phyloP scores from a whole-genome alignment of 2,113 vertebrate species.

The Phasianus colchicus region DNA sequence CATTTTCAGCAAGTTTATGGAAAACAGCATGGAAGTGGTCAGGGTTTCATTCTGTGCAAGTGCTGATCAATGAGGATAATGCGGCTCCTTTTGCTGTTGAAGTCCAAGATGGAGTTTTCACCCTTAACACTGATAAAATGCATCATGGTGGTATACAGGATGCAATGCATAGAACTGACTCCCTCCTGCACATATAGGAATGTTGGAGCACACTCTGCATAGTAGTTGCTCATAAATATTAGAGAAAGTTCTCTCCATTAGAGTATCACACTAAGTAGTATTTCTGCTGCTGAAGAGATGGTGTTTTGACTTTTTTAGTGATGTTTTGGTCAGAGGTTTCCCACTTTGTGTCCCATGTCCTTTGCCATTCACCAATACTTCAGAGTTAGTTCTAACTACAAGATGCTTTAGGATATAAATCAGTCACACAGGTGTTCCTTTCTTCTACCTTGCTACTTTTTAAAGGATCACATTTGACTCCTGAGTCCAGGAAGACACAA shows the following conservation, averaged over 20 bases:
- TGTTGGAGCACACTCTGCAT: not conserved
- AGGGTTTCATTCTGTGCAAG: not conserved
- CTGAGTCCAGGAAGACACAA: not conserved
- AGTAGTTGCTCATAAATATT: not conserved
- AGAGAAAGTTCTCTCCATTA: not conserved
- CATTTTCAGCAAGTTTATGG: not conserved
- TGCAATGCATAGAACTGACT: not conserved
- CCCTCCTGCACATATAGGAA: not conserved
- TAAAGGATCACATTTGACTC: not conserved
- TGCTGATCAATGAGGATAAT: not conserved
- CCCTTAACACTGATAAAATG: not conserved
- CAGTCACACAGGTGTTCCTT: accelerated
- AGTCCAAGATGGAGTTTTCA: not conserved
- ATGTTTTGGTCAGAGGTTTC: not conserved
- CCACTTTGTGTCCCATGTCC: not conserved
- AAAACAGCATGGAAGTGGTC: not conserved
- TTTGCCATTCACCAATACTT: not conserved
- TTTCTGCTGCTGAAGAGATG: not conserved
- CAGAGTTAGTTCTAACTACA: not conserved
- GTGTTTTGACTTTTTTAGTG: not conserved
- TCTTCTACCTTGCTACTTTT: not conserved
- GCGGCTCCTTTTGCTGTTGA: not conserved
- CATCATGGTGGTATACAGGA: not conserved
- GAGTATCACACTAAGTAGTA: not conserved
- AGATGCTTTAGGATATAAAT: not conserved